Conservation (phyloP, 2,888 invertebrate species). For the Euproctis similis region DNA sequence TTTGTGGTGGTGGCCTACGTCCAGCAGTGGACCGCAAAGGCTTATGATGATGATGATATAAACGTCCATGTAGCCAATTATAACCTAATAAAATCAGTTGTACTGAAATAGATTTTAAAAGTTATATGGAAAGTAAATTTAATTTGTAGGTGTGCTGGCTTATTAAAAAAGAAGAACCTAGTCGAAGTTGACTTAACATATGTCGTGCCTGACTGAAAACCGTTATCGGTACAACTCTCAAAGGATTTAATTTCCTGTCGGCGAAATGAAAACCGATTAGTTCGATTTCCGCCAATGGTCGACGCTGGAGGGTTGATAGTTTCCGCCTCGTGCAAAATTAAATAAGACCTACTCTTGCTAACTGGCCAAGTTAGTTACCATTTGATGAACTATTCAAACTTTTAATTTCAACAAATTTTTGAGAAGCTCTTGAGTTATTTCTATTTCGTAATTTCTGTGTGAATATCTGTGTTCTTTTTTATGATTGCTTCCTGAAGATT, state of each 20-base stretch:
- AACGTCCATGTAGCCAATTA: no score
- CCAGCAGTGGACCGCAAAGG: no score
- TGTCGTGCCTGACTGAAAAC: conserved; percentile 68
- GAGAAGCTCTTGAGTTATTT: no score
- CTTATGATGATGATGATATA: no score
- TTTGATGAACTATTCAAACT: no score
- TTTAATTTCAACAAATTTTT: no score
- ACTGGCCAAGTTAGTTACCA: no score
- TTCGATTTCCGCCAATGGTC: conserved; percentile 67
- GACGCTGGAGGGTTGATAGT: conserved; percentile 57
- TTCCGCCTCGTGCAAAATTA: conserved; percentile 57
- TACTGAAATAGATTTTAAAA: conserved; percentile 20
- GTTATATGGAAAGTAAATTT: no score
- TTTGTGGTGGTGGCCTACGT: no score
- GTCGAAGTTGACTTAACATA: conserved; percentile 47
- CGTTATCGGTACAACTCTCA: conserved; percentile 69
- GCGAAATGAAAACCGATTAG: conserved; percentile 75
- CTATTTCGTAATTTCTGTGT: no score
- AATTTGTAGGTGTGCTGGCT: conserved; percentile 20
- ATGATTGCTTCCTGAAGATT: no score
- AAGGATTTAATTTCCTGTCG: conserved; percentile 76
- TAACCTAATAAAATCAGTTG: conserved; percentile 28
- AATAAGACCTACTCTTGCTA: conserved; percentile 55
- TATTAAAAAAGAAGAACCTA: conserved; percentile 32
- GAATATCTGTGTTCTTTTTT: no score